phyloP scores from a whole-genome alignment of 2,113 vertebrate species.

The Thinocorus orbignyianus region DNA sequence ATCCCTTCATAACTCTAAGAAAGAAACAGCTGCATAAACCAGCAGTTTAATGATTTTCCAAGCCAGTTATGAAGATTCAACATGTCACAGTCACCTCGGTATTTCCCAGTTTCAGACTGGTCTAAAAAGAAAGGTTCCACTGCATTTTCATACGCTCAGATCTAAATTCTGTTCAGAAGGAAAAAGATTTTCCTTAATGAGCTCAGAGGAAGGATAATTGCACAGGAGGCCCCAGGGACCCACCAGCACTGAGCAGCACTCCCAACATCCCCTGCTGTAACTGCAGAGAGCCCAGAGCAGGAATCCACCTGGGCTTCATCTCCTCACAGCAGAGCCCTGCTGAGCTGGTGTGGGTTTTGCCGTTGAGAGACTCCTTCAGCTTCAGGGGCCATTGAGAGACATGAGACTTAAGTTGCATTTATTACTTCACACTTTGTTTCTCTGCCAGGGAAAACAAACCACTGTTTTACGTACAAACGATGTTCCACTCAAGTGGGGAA shows the following conservation, averaged over 20 bases:
- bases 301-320: fast-evolving
- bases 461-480: not conserved
- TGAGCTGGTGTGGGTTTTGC: not conserved
- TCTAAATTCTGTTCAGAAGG: not conserved
- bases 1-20: not conserved
- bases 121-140: not conserved
- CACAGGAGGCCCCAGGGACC: not conserved
- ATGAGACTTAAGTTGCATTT: not conserved
- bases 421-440: not conserved
- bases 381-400: not conserved
- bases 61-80: fast-evolving
- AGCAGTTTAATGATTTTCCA: not conserved
- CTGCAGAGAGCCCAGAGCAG: not conserved
- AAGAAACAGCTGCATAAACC: not conserved
- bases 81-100: not conserved
- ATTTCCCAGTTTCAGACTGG: not conserved
- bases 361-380: not conserved
- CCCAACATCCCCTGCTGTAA: not conserved
- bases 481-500: not conserved
- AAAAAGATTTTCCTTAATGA: not conserved
- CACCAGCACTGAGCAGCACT: not conserved
- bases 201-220: not conserved
- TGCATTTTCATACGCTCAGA: not conserved
- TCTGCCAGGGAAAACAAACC: not conserved
- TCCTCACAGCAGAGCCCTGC: not conserved